phyloP scores from a whole-genome alignment of 2,888 invertebrate species.

The Timema cristinae region DNA sequence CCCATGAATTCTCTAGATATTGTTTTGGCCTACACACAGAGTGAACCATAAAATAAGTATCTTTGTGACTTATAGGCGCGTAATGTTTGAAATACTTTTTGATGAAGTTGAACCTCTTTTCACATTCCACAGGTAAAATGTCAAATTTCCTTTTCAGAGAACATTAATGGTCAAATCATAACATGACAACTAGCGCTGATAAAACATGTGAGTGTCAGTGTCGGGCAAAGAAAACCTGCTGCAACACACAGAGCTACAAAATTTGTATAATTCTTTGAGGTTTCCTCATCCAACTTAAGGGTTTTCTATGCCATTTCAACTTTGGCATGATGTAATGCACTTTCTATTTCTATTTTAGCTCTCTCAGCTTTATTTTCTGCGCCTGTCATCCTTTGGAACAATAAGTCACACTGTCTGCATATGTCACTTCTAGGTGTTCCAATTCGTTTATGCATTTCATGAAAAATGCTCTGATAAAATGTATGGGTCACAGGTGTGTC shows the following conservation, averaged over 20 bases:
- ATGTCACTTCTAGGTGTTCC: constrained; percentile 5
- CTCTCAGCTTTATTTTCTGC: background rate
- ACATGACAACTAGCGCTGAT: constrained; percentile 8
- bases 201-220: constrained; percentile 2
- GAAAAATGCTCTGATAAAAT: constrained; percentile 8
- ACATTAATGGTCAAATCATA: constrained; percentile 1
- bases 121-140: background rate
- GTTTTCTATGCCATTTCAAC: background rate
- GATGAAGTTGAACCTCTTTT: background rate
- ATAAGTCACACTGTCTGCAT: background rate
- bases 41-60: background rate
- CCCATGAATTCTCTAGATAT: background rate
- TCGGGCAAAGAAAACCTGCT: background rate
- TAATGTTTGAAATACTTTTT: background rate
- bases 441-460: background rate
- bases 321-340: background rate
- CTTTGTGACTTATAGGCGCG: background rate
- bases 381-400: background rate
- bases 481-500: background rate
- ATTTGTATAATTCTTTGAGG: background rate
- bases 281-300: background rate
- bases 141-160: background rate
- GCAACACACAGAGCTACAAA: background rate
- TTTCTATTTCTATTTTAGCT: background rate
- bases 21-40: background rate